A percentile compares a stretch with the other conserved stretches of the same genome.
These are phyloP conservation scores for Cotesia typhae DNA, from an alignment of 1,140 invertebrate genomes.

Conservation along the genomic window DNA sequence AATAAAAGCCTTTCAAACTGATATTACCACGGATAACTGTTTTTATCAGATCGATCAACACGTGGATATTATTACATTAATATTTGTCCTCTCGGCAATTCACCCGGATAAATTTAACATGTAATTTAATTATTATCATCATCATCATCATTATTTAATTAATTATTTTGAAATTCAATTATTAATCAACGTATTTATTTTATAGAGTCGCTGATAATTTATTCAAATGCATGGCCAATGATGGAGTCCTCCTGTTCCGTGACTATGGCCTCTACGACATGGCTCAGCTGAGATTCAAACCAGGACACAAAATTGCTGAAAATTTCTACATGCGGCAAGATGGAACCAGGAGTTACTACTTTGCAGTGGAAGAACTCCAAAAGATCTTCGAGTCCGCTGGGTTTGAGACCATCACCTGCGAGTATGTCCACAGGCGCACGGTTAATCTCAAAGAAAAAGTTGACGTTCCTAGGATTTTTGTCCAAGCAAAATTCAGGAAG, in stretches of 20 bases:
- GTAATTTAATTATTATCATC: slow-evolving; percentile 40
- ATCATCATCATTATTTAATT: neutral
- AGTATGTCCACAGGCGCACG: slow-evolving; percentile 86
- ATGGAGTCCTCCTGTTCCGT: slow-evolving; percentile 87
- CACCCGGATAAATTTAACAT: slow-evolving; percentile 80
- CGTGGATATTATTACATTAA: slow-evolving; percentile 76
- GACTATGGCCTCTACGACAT: slow-evolving; percentile 99
- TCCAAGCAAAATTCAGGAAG: slow-evolving; percentile 88
- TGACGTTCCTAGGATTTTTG: slow-evolving; percentile 88
- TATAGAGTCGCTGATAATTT: slow-evolving; percentile 74
- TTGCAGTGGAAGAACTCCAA: slow-evolving; percentile 74
- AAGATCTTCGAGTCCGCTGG: slow-evolving; percentile 73
- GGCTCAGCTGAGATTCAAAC: slow-evolving; percentile 93
- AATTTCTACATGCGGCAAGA: slow-evolving; percentile 98
- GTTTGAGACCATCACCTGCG: slow-evolving; percentile 74
- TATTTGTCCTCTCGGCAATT: slow-evolving; percentile 85
- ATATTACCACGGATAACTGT: slow-evolving; percentile 73
- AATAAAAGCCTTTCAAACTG: slow-evolving; percentile 81
- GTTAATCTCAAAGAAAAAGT: slow-evolving; percentile 91
- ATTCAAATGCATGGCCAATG: slow-evolving; percentile 76
- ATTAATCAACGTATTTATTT: slow-evolving; percentile 14
- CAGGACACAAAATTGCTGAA: slow-evolving; percentile 90
- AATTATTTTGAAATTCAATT: slow-evolving; percentile 29
- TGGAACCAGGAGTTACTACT: slow-evolving; percentile 93
- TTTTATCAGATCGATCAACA: slow-evolving; percentile 67